Evolutionary conservation across 2,797 vertebrate species (phyloP).

Genomic region (Chrysocyon brachyurus): DNA sequence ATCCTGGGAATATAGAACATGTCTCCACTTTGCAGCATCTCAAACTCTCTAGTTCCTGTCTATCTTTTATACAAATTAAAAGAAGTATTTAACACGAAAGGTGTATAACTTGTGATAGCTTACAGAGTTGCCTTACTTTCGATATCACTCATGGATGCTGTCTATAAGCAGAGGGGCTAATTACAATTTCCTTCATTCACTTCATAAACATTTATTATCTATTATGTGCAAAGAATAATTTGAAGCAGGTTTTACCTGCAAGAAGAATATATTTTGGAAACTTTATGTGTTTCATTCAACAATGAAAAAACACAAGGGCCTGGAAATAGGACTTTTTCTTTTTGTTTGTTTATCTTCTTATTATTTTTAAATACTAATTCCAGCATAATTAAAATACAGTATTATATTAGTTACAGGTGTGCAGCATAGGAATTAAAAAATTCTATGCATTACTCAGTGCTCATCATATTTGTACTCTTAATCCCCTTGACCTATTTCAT

Average conservation of each 20-base stretch:
- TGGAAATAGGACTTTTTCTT: not conserved
- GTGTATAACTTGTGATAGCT: not conserved
- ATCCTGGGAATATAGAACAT: not conserved
- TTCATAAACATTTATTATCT: conserved; percentile 12
- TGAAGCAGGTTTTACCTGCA: not conserved
- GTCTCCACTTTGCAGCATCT: not conserved
- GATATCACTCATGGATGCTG: not conserved
- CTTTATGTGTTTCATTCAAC: conserved; percentile 11
- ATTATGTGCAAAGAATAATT: not conserved
- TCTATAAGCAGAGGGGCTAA: not conserved
- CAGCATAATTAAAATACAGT: not conserved
- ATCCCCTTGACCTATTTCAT: not conserved
- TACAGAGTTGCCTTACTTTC: not conserved
- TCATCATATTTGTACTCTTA: not conserved
- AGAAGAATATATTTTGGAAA: not conserved
- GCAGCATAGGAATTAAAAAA: not conserved
- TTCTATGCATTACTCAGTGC: not conserved
- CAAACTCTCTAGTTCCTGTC: not conserved
- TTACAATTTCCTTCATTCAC: not conserved
- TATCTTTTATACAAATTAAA: not conserved
- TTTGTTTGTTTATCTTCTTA: not conserved
- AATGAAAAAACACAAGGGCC: not conserved
- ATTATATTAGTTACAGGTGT: not conserved
- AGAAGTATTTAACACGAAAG: not conserved
- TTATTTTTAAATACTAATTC: not conserved